Base-by-base conservation (phyloP, 2,888 invertebrate species). In the Drosophila putrida region DNA sequence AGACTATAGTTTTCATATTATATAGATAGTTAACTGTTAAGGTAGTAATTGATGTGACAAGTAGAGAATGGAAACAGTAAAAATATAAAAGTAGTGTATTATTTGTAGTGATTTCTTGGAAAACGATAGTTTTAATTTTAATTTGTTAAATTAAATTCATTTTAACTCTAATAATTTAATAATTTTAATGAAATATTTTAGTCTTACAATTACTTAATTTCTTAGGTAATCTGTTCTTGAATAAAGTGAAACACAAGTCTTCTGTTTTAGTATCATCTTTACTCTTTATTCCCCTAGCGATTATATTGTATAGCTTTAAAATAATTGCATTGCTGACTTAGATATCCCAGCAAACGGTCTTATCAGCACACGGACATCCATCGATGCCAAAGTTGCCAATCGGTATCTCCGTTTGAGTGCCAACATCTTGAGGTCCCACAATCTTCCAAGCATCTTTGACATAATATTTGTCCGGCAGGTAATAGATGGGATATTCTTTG, bases 281-380 rank as follows among this genome's bases (percentile, higher is more conserved):
- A 66, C 54, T 55, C 55, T 73, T 66, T 77, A 71, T 72, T 72
- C 51, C n/a, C n/a, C 51, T 31, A 62, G 62, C 27, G 41, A 10
- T 27, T 4, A 4, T 43, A 33, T 20, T 36, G 6, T n/a, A 35
- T 11, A 11, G 20, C 28, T n/a, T 5, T 9, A 10, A 4, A 38
- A 27, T 6, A 6, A 43, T 60, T 25, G 10, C 15, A 43, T 1
- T 0, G 6, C 15, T 13, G 13, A 6, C 4, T 11, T 74, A 75
- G 0, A 89, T 43, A 54, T 88, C 87, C 71, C 82, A 88, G 73
- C 84, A 85, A 13, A 71, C 66, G 1, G 49, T 36, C 46, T 85
- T 85, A 0, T 86, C 57, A 0, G 39, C 25, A 50, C 84, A 85
- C 6, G 84, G 89, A 54, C 84, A 85, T 2, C 87, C 90, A 15